Base-by-base conservation (phyloP, 2,113 vertebrate genomes). In the Trogon surrucura region DNA sequence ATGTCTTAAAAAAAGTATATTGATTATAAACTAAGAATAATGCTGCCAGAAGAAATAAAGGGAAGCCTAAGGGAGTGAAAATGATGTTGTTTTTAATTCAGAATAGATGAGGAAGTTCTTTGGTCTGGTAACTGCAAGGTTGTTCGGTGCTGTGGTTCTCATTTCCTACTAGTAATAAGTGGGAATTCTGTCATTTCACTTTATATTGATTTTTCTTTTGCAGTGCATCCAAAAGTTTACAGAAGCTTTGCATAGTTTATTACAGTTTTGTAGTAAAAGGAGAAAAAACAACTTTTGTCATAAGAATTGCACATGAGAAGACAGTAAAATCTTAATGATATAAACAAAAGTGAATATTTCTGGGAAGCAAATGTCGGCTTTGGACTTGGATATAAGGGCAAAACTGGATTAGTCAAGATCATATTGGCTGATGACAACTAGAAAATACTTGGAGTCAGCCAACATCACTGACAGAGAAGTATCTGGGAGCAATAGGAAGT, bases 171-270 rank as follows among this genome's bases (percentile, higher is more conserved):
- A 80, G 44, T 75, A 58, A 79, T 62, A 69, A 65, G 64, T 13
- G 27, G 30, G 27, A 91, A 92, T 85, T 50, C 17, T 82, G 30
- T 87, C 0, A 4, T 77, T 96, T 88, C 34, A 29, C 7, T 75
- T 61, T 47, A 27, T 38, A 54, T 23, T 70, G 79, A 53, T 92
- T 97, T 97, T 96, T 74, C 30, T 95, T 95, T 79, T 92, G 71
- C 38, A 95, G 4, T 38, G n/a, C 38, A 34, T 80, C 81, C 15
- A 6, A 57, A 86, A 90, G 78, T 69, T 91, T 88, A 79, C 79
- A 57, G 64, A 82, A 82, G 64, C 26, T 72, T 61, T 91, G 22
- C 32, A 16, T 71, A 12, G 75, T 72, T 81, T 62, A 47, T 57
- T 61, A 27, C 56, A 58, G 18, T 86, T 85, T 16, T 85, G 23